phyloP scores from a whole-genome alignment of 2,888 invertebrate genomes.

The Pammene fasciana region DNA sequence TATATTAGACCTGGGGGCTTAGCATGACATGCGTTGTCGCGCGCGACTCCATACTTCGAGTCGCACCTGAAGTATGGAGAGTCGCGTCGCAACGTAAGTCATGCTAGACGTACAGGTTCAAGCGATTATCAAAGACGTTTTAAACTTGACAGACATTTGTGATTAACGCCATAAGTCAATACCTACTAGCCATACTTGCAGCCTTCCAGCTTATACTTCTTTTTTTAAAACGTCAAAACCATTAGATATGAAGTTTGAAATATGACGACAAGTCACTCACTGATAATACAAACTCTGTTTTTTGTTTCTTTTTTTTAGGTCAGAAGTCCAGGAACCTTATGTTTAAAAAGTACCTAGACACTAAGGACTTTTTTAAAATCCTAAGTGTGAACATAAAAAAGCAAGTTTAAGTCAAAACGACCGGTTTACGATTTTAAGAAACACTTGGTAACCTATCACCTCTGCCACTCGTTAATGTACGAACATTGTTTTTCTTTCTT shows the following conservation, averaged over 20 bases:
- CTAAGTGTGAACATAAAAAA: neutral
- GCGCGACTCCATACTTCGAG: too few species aligned
- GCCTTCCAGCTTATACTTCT: neutral
- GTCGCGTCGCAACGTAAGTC: too few species aligned
- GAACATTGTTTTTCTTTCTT: conserved; percentile 45
- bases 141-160: too few species aligned
- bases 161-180: neutral
- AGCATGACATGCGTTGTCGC: too few species aligned
- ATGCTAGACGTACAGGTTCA: too few species aligned
- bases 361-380: too few species aligned
- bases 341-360: too few species aligned
- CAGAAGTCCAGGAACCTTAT: neutral
- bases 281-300: too few species aligned
- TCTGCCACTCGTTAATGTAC: conserved; percentile 44
- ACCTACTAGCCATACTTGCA: neutral
- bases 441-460: conserved; percentile 56
- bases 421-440: conserved; percentile 44
- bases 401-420: conserved; percentile 5
- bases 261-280: neutral
- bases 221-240: neutral
- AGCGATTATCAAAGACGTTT: too few species aligned
- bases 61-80: too few species aligned
- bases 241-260: neutral
- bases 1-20: too few species aligned
- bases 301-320: neutral